Percentiles rank a stretch among this genome's conserved stretches.
Evolutionary conservation across 1,140 invertebrate genomes (phyloP).

Genomic region (Cyrtorhinus lividipennis): DNA sequence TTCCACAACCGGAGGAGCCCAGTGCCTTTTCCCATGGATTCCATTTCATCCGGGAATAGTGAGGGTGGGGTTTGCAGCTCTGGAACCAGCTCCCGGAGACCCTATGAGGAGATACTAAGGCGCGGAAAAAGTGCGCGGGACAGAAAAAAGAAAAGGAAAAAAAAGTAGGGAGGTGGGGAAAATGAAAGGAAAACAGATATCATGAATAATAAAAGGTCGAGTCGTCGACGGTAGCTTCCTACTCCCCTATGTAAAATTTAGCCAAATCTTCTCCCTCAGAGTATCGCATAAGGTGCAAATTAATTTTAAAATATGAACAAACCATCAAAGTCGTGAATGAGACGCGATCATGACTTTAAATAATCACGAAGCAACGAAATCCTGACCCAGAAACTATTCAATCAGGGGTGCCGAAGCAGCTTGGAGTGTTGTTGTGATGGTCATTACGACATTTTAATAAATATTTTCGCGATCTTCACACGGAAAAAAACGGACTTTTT

Average conservation of each 20-base stretch:
- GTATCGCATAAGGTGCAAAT: slow-evolving; percentile 2
- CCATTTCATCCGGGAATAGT: neutral
- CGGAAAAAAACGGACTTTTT: neutral
- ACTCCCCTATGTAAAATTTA: neutral
- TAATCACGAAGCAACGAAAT: neutral
- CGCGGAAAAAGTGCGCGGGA: neutral
- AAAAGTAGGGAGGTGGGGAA: neutral
- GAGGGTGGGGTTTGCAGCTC: no score
- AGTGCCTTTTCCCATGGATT: neutral
- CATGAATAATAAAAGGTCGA: slow-evolving; percentile 7
- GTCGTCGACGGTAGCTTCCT: neutral
- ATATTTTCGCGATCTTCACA: neutral
- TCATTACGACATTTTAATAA: neutral
- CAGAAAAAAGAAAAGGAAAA: neutral
- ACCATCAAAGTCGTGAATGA: neutral
- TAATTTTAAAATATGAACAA: slow-evolving; percentile 7
- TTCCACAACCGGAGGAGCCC: neutral
- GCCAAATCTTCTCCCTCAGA: neutral
- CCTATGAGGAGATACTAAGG: neutral
- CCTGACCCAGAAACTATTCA: no score
- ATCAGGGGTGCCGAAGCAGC: no score
- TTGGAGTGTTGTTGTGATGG: no score
- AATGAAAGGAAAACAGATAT: slow-evolving; percentile 10
- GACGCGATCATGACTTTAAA: neutral
- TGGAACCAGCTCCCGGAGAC: no score